Conservation (phyloP, 2,888 invertebrate species). For the Drosophila trichaetosa region DNA sequence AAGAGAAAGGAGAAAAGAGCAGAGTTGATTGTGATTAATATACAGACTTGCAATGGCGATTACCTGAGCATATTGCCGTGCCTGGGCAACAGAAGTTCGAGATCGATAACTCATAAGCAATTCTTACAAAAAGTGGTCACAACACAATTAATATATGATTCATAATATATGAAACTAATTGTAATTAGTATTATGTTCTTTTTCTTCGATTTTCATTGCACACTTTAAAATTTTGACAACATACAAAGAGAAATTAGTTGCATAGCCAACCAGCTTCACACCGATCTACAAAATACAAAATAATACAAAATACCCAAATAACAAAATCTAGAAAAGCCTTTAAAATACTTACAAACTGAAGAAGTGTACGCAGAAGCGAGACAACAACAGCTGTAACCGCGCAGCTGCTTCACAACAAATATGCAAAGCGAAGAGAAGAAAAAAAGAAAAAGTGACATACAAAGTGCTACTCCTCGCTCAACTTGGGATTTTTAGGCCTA, state of each 20-base stretch:
- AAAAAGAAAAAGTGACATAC: constrained; percentile 61
- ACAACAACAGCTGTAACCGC: constrained; percentile 68
- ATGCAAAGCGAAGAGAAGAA: constrained; percentile 47
- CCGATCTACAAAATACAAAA: constrained; percentile 19
- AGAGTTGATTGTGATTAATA: constrained; percentile 31
- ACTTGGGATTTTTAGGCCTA: constrained; percentile 46
- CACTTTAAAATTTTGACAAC: constrained; percentile 68
- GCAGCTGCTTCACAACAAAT: constrained; percentile 72
- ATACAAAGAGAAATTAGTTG: constrained; percentile 45
- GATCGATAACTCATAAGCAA: constrained; percentile 61
- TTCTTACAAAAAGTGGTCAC: constrained; percentile 39
- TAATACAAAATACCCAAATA: background rate
- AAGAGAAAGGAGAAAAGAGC: background rate
- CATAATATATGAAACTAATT: constrained; percentile 56
- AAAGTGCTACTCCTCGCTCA: constrained; percentile 52
- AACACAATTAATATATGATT: constrained; percentile 47
- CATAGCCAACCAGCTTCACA: constrained; percentile 40
- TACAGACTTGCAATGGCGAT: constrained; percentile 18
- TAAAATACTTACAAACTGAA: constrained; percentile 22
- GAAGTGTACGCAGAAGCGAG: constrained; percentile 65
- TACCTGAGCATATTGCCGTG: constrained; percentile 60
- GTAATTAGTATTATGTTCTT: constrained; percentile 33
- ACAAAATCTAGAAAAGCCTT: constrained; percentile 4
- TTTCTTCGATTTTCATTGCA: constrained; percentile 65
- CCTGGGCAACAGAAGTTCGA: constrained; percentile 52